These are phyloP conservation scores for Physocephala rufipes DNA, from an alignment of 2,888 invertebrate genomes.

Conservation along the genomic window DNA sequence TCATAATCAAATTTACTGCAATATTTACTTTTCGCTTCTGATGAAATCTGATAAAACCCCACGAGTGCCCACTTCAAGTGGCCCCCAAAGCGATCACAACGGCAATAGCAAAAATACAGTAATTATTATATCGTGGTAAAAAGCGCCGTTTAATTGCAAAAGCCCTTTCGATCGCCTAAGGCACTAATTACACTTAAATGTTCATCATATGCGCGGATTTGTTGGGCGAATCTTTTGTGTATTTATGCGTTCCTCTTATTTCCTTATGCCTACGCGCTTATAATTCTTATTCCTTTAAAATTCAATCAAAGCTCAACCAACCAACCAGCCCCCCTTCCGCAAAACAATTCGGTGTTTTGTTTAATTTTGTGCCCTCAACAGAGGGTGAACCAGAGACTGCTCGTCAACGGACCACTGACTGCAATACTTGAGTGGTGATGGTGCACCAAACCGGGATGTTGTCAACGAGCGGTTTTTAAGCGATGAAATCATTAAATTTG, in stretches of 20 bases:
- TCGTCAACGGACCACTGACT: background rate
- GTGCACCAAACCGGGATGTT: too few species aligned
- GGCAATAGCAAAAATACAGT: background rate
- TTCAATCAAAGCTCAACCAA: slow-evolving; percentile 16
- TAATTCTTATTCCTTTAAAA: slow-evolving; percentile 18
- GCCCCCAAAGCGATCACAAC: slow-evolving; percentile 7
- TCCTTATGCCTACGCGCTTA: slow-evolving; percentile 5
- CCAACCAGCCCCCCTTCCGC: too few species aligned
- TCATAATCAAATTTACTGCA: slow-evolving; percentile 56
- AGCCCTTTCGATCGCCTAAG: slow-evolving; percentile 52
- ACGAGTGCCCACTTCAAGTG: slow-evolving; percentile 16
- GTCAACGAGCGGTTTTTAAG: too few species aligned
- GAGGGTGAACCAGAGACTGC: slow-evolving; percentile 15
- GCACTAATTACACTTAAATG: slow-evolving; percentile 66
- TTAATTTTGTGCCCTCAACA: slow-evolving; percentile 22
- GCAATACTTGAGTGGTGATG: slow-evolving; percentile 31
- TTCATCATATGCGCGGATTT: slow-evolving; percentile 66
- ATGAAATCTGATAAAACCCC: slow-evolving; percentile 35
- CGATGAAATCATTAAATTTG: too few species aligned
- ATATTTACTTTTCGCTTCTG: slow-evolving; percentile 53
- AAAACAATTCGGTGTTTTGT: slow-evolving; percentile 17
- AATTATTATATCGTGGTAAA: slow-evolving; percentile 12
- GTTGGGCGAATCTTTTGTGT: slow-evolving; percentile 39
- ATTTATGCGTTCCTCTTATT: slow-evolving; percentile 33
- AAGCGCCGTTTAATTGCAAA: slow-evolving; percentile 39